phyloP scores from a whole-genome alignment of 2,113 vertebrate genomes.

The Passer domesticus region DNA sequence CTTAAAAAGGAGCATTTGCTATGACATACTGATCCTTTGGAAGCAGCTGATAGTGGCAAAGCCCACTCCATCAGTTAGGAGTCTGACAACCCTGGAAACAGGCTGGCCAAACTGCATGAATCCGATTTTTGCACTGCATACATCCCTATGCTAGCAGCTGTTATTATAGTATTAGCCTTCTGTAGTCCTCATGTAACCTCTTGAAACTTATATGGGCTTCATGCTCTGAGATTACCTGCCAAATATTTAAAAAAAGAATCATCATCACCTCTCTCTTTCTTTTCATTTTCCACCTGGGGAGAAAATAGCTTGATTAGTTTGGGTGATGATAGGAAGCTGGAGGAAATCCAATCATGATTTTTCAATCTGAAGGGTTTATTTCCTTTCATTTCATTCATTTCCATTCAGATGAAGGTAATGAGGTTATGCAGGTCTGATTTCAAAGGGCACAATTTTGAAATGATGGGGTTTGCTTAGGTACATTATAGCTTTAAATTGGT shows the following conservation, averaged over 20 bases:
- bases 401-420: constrained; percentile 37
- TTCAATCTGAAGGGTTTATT: constrained; percentile 47
- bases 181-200: constrained; percentile 36
- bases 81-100: background rate
- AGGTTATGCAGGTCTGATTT: constrained; percentile 44
- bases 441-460: constrained; percentile 32
- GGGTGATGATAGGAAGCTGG: constrained; percentile 37
- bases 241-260: constrained; percentile 27
- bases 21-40: background rate
- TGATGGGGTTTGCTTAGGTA: constrained; percentile 1
- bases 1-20: background rate
- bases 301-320: constrained; percentile 56
- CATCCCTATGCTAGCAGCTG: constrained; percentile 26
- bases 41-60: background rate
- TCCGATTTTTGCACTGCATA: background rate
- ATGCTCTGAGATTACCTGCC: constrained; percentile 5
- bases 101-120: background rate
- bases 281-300: constrained; percentile 43
- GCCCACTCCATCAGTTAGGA: background rate
- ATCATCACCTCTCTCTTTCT: constrained; percentile 11
- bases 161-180: constrained; percentile 7
- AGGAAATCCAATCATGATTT: constrained; percentile 46
- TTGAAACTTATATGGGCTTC: background rate
- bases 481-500: background rate
- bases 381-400: constrained; percentile 46